A percentile compares a stretch with the other conserved stretches of the same genome.
Conservation (phyloP, 2,888 invertebrate genomes). For the Trimorus sp. region DNA sequence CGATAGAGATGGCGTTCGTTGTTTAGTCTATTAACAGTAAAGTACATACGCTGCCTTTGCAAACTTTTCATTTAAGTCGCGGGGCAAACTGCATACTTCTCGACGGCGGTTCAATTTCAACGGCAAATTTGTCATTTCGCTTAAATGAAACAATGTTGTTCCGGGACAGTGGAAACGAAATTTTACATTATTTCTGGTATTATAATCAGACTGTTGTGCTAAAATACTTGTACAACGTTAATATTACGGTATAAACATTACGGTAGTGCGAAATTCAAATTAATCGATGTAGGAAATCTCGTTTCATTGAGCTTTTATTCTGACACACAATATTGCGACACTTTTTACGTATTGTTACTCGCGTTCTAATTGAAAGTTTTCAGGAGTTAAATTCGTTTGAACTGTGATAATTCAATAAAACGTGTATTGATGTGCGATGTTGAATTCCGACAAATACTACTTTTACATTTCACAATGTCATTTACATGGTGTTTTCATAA, state of each 20-base stretch:
- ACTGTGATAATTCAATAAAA: constrained; percentile 43
- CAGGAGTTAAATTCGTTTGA: constrained; percentile 38
- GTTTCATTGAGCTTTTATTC: constrained; percentile 26
- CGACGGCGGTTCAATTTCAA: constrained; percentile 12
- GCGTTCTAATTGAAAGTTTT: constrained; percentile 40
- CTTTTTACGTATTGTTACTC: constrained; percentile 31
- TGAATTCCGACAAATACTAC: constrained; percentile 28
- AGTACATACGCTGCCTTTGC: constrained; percentile 44
- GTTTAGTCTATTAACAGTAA: constrained; percentile 57
- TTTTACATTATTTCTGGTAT: too few species aligned
- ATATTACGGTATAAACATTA: too few species aligned
- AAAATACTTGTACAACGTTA: too few species aligned
- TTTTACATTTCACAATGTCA: constrained; percentile 16
- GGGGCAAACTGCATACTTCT: constrained; percentile 47
- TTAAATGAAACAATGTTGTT: too few species aligned
- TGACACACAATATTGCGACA: background rate
- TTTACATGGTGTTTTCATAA: constrained; percentile 18
- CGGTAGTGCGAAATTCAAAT: background rate
- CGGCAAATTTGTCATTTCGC: background rate
- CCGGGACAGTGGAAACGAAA: too few species aligned
- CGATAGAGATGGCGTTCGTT: constrained; percentile 52
- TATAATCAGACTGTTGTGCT: too few species aligned
- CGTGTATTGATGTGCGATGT: constrained; percentile 26
- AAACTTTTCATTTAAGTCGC: constrained; percentile 43
- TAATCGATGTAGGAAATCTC: background rate